Base-by-base conservation (phyloP, 2,797 vertebrate genomes). In the Peromyscus attwateri region DNA sequence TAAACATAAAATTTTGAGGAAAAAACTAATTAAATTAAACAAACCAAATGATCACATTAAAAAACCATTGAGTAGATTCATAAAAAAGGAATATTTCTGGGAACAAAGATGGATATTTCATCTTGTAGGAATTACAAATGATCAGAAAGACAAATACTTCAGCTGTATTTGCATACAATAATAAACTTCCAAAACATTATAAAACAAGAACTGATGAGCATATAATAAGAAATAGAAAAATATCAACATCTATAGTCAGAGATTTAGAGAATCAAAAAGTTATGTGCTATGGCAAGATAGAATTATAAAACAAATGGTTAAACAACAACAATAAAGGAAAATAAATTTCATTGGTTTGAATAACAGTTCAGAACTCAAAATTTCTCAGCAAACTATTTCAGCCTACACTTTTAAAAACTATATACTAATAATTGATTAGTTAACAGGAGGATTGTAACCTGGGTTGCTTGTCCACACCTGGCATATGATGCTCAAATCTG, bases 21-120 rank as follows among this genome's bases (percentile, higher is more conserved):
- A 19, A 83, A 95, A 82, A 68, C 31, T 49, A 95, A 70, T 57
- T 60, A 89, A 81, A 91, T n/a, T n/a, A 68, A 16, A 43, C 10
- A 91, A 70, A 3, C 29, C 16, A 34, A 52, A 11, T 92, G 17
- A 14, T 62, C 46, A 23, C 83, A 68, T 49, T 80, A 55, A 55
- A 79, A 55, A 43, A 29, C 14, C 34, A 37, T 11, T 40, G 60
- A 87, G 29, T 60, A 68, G 21, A 21, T 34, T 92, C n/a, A 80
- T 40, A 75, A 52, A 25, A 82, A 88, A 94, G 55, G 16, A 52
- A 17, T 29, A 84, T 49, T 23, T 55, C 43, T 60, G 80, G 19
- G 12, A 37, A 17, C 52, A 85, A 75, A 55, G 55, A 89, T 1
- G 13, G 40, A 43, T 64, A 49, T 55, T 84, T 46, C 1, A 66